These are phyloP conservation scores for Scolopax mira DNA, from an alignment of 2,113 vertebrate species.

Conservation along the genomic window DNA sequence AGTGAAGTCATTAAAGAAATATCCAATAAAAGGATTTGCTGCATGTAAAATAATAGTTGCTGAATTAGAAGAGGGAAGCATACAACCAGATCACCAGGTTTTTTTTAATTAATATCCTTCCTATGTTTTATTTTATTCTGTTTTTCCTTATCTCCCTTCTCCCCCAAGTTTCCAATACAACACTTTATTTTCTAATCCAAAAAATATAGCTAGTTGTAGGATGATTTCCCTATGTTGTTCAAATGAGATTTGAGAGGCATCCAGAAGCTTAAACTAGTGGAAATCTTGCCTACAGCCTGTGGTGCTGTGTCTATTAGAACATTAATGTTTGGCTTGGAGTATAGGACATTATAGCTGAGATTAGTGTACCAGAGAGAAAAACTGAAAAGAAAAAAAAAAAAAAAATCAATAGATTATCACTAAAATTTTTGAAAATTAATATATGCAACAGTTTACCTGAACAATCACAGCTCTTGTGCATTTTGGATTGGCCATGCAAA, in stretches of 20 bases:
- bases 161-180: background rate
- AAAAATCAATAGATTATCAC: background rate
- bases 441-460: background rate
- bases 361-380: background rate
- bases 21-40: background rate
- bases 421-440: background rate
- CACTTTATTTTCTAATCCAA: background rate
- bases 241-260: conserved; percentile 3
- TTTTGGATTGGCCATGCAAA: background rate
- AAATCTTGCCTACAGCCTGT: background rate
- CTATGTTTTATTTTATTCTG: background rate
- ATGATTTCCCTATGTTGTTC: conserved; percentile 21
- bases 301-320: background rate
- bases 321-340: background rate
- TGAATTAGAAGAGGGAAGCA: background rate
- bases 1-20: conserved; percentile 20
- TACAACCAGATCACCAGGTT: accelerated
- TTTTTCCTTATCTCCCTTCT: background rate
- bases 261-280: background rate
- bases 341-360: background rate
- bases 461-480: background rate
- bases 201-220: background rate
- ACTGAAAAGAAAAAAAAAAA: background rate
- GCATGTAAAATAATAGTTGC: background rate
- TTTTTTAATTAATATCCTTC: background rate